Evolutionary conservation across 2,113 vertebrate species (phyloP), one percentile per base, ranked within the genome.

Genomic region (Delphinapterus leucas): DNA sequence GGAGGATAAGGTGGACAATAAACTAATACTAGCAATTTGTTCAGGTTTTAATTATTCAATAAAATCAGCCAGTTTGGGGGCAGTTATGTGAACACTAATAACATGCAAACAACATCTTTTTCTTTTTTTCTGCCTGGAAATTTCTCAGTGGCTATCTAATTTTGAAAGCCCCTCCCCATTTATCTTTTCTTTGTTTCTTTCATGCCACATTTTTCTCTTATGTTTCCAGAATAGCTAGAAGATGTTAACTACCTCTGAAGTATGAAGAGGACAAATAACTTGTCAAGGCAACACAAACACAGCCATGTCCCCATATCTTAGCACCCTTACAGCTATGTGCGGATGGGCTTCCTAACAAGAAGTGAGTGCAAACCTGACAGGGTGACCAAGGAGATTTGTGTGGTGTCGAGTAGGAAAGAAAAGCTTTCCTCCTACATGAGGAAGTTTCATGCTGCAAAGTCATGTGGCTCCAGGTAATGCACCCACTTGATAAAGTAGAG

Each of bases 21-120:
- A 87, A 80, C 13, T 9, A 26, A 55, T 38, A 60, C 1, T 3
- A 74, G 3, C 13, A 20, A 25, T 68, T 36, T 44, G 31, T 61
- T 89, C 44, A 36, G 14, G 18, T 89, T 89, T 80, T 25, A 68
- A 8, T 97, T 44, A 67, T n/a, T 88, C 36, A 38, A 41, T 26
- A n/a, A 79, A 73, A 36, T 33, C 9, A 55, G 17, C 11, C 38
- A 80, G 12, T 26, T 18, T 41, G 44, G 4, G 3, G 2, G 0
- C 58, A 44, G 15, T 65, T 49, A 87, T 2, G 12, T 36, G 17
- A 25, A 71, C 1, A 47, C 6, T 67, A 26, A 49, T n/a, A 17
- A 79, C 53, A 41, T 25, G 5, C 67, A 86, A 82, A 58, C 21
- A 92, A 12, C 2, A 49, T 25, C 17, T 77, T 60, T 68, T 25